Conservation (phyloP, 2,888 invertebrate genomes). For the Ceraclea dissimilis region DNA sequence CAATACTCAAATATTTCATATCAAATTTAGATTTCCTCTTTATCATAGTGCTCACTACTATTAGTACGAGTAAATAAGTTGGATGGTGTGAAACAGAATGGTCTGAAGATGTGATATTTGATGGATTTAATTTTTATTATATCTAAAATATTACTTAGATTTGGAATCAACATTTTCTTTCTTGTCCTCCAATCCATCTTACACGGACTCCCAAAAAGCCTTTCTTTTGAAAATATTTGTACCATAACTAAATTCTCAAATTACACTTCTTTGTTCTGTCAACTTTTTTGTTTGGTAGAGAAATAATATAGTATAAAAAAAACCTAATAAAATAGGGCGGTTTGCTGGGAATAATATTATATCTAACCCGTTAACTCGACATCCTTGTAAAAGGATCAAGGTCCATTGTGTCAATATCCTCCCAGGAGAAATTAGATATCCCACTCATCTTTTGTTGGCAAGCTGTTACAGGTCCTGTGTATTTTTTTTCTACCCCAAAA, state of each 20-base stretch:
- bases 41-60: too few relatives aligned
- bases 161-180: too few relatives aligned
- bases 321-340: neutral
- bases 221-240: neutral
- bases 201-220: too few relatives aligned
- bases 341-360: conserved; percentile 1
- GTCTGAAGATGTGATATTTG: too few relatives aligned
- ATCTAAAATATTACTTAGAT: too few relatives aligned
- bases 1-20: too few relatives aligned
- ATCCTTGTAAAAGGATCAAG: conserved; percentile 15
- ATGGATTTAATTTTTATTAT: too few relatives aligned
- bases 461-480: conserved; percentile 17
- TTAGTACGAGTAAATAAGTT: too few relatives aligned
- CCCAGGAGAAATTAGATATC: conserved; percentile 27
- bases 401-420: conserved; percentile 24
- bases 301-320: neutral
- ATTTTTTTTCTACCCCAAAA: conserved; percentile 16
- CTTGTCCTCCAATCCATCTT: too few relatives aligned
- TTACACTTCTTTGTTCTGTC: neutral
- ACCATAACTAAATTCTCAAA: neutral
- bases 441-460: conserved; percentile 21
- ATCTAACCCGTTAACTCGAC: conserved; percentile 18
- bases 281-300: neutral
- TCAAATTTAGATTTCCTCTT: too few relatives aligned
- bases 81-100: too few relatives aligned